phyloP scores from a whole-genome alignment of 2,113 vertebrate genomes.

The Nycticorax nycticorax region DNA sequence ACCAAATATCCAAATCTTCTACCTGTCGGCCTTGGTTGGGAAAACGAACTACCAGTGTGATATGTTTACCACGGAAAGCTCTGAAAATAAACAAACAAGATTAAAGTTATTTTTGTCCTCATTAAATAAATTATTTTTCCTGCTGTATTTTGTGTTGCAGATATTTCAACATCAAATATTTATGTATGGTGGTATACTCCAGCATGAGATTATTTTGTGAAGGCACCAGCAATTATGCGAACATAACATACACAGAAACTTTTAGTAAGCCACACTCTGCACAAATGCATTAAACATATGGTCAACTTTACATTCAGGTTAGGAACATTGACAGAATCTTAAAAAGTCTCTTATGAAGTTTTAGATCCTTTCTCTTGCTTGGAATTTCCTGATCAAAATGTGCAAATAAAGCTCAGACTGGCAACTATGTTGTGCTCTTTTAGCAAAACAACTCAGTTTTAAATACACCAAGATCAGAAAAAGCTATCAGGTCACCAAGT shows the following conservation, averaged over 20 bases:
- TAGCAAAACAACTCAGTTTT: not conserved
- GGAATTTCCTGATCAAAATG: not conserved
- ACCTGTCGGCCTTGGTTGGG: constrained; percentile 98
- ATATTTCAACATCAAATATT: not conserved
- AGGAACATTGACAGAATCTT: not conserved
- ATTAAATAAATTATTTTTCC: not conserved
- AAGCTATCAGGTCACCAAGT: not conserved
- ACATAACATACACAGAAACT: not conserved
- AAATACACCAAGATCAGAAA: not conserved
- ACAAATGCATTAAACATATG: not conserved
- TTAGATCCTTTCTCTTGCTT: not conserved
- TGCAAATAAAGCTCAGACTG: not conserved
- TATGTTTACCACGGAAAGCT: constrained; percentile 97
- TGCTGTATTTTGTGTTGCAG: not conserved
- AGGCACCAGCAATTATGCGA: not conserved
- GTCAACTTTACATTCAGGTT: not conserved
- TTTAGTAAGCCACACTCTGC: not conserved
- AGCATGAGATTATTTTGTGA: not conserved
- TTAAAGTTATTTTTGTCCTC: not conserved
- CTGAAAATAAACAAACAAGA: constrained; percentile 69
- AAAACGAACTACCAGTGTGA: constrained; percentile 95
- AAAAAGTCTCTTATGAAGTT: not conserved
- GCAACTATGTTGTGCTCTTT: not conserved
- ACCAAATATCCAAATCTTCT: constrained; percentile 98
- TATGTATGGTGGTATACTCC: not conserved